Evolutionary conservation across 1,140 invertebrate species (phyloP), one percentile per base, ranked within the genome.

Genomic region (Procambarus virginalis): DNA sequence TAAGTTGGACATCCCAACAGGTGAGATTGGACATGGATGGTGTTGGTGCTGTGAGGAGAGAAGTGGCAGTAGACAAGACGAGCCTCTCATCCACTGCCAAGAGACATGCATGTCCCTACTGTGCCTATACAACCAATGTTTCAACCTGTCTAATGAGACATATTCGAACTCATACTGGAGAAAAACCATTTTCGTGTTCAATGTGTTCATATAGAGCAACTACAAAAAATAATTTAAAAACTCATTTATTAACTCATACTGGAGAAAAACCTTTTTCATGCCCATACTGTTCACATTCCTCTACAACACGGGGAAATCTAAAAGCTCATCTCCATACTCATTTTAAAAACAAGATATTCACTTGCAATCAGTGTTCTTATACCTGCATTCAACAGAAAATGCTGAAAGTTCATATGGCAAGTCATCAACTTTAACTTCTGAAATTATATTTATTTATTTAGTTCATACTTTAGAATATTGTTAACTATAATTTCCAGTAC

Each of bases 11-110:
- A 17, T 70, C 68, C 68, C 68, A 70, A 70, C 68, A 70, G 68
- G 68, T 70, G 68, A 70, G n/a, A 17, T 22, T 70, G 68, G 68
- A 70, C 68, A 22, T 22, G 68, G 68, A 70, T 70, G 68, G 68
- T 70, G 60, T 64, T 64, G 60, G 60, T 64, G 68, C 68, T 70
- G 68, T n/a, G 68, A 70, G 68, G 68, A 70, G n/a, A 70, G 68
- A 70, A 6, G 68, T 10, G 17, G 22, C 68, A 70, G 68, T 70
- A 6, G 68, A 70, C 68, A 70, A 70, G 68, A 22, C 1, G n/a
- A 70, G 68, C 68, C 68, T 70, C 68, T 70, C 68, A 17, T 70
- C 68, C 68, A 17, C n/a, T 70, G 68, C 68, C 22, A 70, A 70
- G 68, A 70, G 6, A 70, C 68, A 70, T 70, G 68, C 22, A n/a